Evolutionary conservation across 2,888 invertebrate genomes (phyloP).

Genomic region (Podabrus alpinus): DNA sequence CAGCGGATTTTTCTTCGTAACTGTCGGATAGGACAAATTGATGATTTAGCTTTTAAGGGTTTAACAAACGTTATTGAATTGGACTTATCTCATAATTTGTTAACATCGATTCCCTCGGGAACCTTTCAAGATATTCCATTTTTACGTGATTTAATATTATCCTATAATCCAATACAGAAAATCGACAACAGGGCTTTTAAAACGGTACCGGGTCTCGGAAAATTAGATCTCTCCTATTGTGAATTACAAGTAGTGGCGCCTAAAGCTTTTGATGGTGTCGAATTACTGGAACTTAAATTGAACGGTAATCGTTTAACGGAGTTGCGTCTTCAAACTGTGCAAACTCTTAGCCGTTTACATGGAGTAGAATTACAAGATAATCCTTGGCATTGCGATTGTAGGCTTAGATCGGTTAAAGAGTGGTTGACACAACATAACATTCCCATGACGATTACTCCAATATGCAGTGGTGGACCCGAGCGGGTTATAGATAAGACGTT

Average conservation of each 20-base stretch:
- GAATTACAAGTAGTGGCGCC: conserved; percentile 78
- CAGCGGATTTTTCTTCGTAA: conserved; percentile 83
- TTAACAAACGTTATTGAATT: conserved; percentile 88
- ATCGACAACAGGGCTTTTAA: conserved; percentile 77
- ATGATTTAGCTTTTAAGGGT: conserved; percentile 81
- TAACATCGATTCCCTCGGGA: conserved; percentile 78
- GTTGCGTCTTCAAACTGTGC: conserved; percentile 72
- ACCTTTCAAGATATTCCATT: conserved; percentile 81
- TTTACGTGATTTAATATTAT: conserved; percentile 78
- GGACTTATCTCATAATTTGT: conserved; percentile 83
- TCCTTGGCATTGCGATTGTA: conserved; percentile 88
- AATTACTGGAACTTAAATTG: conserved; percentile 77
- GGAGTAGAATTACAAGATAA: conserved; percentile 85
- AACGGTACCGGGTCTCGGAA: conserved; percentile 75
- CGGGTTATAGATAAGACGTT: conserved; percentile 74
- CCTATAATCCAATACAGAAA: conserved; percentile 81
- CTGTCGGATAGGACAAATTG: conserved; percentile 85
- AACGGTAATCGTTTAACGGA: conserved; percentile 81
- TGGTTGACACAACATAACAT: conserved; percentile 81
- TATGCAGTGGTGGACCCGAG: conserved; percentile 74
- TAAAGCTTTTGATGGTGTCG: conserved; percentile 76
- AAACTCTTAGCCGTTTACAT: conserved; percentile 73
- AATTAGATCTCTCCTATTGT: conserved; percentile 82
- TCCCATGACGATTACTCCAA: conserved; percentile 76
- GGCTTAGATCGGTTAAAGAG: conserved; percentile 76